These are phyloP conservation scores for Yoshiicerus persimilis DNA, from an alignment of 1,140 invertebrate genomes.

Conservation along the genomic window DNA sequence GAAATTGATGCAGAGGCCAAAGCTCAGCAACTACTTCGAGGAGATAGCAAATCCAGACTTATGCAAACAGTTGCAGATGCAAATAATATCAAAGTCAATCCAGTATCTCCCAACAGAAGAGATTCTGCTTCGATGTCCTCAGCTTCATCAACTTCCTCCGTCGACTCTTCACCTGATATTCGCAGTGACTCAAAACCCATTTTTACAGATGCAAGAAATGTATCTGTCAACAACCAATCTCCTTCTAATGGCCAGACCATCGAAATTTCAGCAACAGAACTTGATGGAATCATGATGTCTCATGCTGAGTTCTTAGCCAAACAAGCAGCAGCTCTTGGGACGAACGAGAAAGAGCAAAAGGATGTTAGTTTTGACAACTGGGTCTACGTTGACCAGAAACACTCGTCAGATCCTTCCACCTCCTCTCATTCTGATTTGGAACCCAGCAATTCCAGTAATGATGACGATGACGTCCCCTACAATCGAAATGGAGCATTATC, in stretches of 20 bases:
- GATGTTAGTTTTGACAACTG: slow-evolving; percentile 49
- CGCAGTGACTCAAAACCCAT: slow-evolving; percentile 13
- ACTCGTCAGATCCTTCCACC: not conserved
- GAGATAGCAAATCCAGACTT: slow-evolving; percentile 44
- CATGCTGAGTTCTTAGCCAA: slow-evolving; percentile 45
- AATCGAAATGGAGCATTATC: slow-evolving; percentile 34
- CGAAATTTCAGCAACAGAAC: slow-evolving; percentile 44
- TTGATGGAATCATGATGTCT: slow-evolving; percentile 49
- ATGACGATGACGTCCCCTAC: slow-evolving; percentile 39
- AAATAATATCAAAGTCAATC: slow-evolving; percentile 44
- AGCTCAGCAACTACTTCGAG: slow-evolving; percentile 27
- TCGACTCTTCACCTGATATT: slow-evolving; percentile 34
- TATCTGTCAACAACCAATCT: not conserved
- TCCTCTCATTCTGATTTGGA: slow-evolving; percentile 2
- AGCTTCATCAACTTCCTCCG: slow-evolving; percentile 12
- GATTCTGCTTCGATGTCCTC: slow-evolving; percentile 11
- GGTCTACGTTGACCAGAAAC: slow-evolving; percentile 49
- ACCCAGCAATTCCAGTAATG: slow-evolving; percentile 31
- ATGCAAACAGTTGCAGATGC: slow-evolving; percentile 48
- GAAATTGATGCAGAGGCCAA: slow-evolving; percentile 5
- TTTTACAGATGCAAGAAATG: not conserved
- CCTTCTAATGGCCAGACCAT: slow-evolving; percentile 37
- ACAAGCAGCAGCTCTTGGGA: not conserved
- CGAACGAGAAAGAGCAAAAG: not conserved
- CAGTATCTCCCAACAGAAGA: not conserved